These are phyloP conservation scores for Synergus itoensis DNA, from an alignment of 2,888 invertebrate genomes.

Conservation along the genomic window DNA sequence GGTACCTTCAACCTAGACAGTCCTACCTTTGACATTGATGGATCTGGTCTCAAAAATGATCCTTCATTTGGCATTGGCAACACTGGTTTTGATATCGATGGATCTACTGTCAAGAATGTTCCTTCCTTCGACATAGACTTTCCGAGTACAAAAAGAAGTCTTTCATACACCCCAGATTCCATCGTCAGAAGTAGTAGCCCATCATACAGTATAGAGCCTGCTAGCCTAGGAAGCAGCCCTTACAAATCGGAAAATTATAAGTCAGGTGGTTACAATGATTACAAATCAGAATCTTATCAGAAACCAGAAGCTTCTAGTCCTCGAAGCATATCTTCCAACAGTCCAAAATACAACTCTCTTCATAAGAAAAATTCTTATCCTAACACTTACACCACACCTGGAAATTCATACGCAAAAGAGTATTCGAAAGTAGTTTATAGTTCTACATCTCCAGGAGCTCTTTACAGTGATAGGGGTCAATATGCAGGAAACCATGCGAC, in stretches of 20 bases:
- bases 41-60: background rate
- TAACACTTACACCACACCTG: background rate
- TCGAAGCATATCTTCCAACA: background rate
- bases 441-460: background rate
- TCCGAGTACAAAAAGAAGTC: slow-evolving; percentile 3
- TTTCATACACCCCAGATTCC: background rate
- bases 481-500: slow-evolving; percentile 5
- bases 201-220: background rate
- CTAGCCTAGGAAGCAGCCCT: background rate
- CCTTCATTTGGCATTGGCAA: background rate
- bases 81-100: background rate
- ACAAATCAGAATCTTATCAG: background rate
- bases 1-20: background rate
- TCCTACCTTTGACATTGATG: background rate
- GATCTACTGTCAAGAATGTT: background rate
- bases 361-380: background rate
- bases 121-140: background rate
- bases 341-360: background rate
- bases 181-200: background rate
- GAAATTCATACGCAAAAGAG: background rate
- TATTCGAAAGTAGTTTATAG: background rate
- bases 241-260: background rate
- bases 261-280: too few species aligned
- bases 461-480: background rate
- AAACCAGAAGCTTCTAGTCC: background rate